Conservation (phyloP, 2,797 vertebrate species). For the Carcharodon carcharias region DNA sequence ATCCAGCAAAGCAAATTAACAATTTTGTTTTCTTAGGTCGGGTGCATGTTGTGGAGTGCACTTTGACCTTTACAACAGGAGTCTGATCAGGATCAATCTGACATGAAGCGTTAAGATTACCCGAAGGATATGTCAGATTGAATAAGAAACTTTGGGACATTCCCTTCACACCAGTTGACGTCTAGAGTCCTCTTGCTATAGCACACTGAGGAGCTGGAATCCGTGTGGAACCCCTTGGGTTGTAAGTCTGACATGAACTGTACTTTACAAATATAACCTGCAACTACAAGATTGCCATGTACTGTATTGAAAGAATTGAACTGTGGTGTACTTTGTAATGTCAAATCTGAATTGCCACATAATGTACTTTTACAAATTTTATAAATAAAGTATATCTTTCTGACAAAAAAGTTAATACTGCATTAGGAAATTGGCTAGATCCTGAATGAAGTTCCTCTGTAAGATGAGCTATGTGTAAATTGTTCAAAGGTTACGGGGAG, state of each 20-base stretch:
- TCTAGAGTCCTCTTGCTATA: not conserved
- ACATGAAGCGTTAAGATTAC: not conserved
- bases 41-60: not conserved
- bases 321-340: no score
- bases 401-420: no score
- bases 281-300: not conserved
- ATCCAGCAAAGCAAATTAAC: not conserved
- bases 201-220: not conserved
- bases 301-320: no score
- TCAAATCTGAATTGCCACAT: no score
- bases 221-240: no score
- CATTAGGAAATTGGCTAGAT: no score
- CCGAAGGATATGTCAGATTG: not conserved
- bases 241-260: not conserved
- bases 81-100: not conserved
- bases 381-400: no score
- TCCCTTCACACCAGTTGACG: not conserved
- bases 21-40: not conserved
- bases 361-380: no score
- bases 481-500: no score
- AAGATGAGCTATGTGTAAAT: no score
- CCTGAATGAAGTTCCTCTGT: no score
- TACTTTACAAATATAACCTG: no score
- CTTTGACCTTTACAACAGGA: not conserved
- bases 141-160: not conserved